Evolutionary conservation across 2,888 invertebrate genomes (phyloP), one percentile per base, ranked within the genome.

Genomic region (Carpatolechia fugitivella): DNA sequence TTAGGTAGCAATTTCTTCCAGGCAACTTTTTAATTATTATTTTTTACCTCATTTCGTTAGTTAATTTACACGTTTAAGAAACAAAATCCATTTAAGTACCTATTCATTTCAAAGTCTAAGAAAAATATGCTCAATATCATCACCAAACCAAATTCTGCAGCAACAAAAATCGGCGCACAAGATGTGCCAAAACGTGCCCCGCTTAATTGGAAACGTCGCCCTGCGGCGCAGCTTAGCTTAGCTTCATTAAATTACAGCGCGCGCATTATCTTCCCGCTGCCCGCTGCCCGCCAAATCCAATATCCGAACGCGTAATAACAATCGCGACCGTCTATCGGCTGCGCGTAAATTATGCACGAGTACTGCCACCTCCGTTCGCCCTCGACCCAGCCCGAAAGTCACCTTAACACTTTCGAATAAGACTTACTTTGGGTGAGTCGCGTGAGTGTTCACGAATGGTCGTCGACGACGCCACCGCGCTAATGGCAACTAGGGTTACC

Each of bases 301-400:
- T 89, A 88, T 85, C 85, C 87, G 79, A 73, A 78, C 83, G 82
- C 82, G 85, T 84, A 88, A 89, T 89, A 88, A 87, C 89, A 87
- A 84, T 87, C 85, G 87, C 84, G 83, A 80, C 74, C 80, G 82
- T 85, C 87, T 86, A 88, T 87, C 88, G 88, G 81, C 75, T 83
- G 76, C 86, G 83, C 85, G 85, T 89, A 88, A 89, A 88, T 89
- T 89, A 88, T 89, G 87, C 86, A 88, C 82, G 79, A 72, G 65
- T 65, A 61, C 61, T 60, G 69, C 72, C 58, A 72, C 56, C 55
- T 63, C 58, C 56, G 52, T 52, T 60, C 52, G 54, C 59, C 51
- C 16, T 14, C 20, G 1, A 16, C 14, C n/a, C 63, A 56, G 33
- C 29, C 40, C 8, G 74, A 68, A 70, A 44, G 54, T 14, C 55